Evolutionary conservation across 2,113 vertebrate genomes (phyloP), one percentile per base, ranked within the genome.

Genomic region (Barbus barbus): DNA sequence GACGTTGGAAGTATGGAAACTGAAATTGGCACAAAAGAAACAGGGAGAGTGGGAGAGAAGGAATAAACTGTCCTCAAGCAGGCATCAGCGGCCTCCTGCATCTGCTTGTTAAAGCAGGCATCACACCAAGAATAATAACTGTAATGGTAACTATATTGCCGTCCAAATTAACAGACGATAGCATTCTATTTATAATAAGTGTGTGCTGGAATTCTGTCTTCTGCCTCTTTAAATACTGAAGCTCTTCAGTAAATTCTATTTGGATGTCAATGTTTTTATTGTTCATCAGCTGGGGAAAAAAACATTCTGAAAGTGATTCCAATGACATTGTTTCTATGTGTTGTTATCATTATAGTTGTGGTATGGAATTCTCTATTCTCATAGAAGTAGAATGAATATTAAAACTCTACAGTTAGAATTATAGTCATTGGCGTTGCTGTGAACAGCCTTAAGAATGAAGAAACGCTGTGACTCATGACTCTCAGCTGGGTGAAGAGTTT

Each of bases 101-200:
- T 48, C 26, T 75, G 46, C 44, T 75, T 53, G 46, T 75, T 75
- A 75, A 3, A 31, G 46, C 73, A 51, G 46, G 24, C 26, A 75
- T 36, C 9, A 69, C 4, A 11, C 31, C 65, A 69, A 69, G 18
- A 69, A 69, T 69, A 36, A 69, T 9, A n/a, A n/a, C n/a, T n/a
- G n/a, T 69, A 36, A 36, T 22, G 65, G 65, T 33, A 36, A 67
- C 28, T 20, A 67, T 67, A 36, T 67, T 36, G 36, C 9, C 3
- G 0, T 22, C 65, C 8, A 36, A 16, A 67, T 1, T 33, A 67
- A 67, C 1, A 9, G 1, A 67, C 0, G 8, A 67, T 20, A 67
- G 3, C 26, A 0, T 65, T 65, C 61, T 31, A 16, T 33, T 67
- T 36, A 67, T 33, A 20, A 67, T 67, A 1, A 67, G 31, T 3